Percentiles rank a stretch among this genome's conserved stretches.
phyloP scores from a whole-genome alignment of 1,140 invertebrate genomes.

The Drosophila aff. region DNA sequence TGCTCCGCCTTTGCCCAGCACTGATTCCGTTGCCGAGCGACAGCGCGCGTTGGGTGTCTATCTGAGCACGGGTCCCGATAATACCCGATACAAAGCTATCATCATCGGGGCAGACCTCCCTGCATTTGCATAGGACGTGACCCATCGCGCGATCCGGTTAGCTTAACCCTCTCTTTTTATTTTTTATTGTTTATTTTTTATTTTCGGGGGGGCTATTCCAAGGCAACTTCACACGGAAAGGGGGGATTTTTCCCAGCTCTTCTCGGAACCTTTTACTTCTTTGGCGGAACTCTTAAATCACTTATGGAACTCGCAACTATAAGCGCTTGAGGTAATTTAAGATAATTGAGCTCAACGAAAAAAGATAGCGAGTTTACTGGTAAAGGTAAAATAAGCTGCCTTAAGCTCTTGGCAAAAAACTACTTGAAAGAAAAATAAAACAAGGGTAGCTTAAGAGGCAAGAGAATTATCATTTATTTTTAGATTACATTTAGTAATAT shows the following conservation, averaged over 20 bases:
- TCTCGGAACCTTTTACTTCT: slow-evolving; percentile 10
- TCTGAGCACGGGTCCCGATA: slow-evolving; percentile 5
- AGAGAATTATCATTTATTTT: not conserved
- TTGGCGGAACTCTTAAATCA: slow-evolving; percentile 2
- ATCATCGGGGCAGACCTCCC: not conserved
- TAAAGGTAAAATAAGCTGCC: not conserved
- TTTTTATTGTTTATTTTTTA: no score
- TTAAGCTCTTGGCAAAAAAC: not conserved
- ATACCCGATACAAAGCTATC: slow-evolving; percentile 18
- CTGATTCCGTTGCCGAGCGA: slow-evolving; percentile 47
- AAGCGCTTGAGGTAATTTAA: not conserved
- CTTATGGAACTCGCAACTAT: not conserved
- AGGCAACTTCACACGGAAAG: not conserved
- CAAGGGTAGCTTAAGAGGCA: not conserved
- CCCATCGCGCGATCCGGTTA: not conserved
- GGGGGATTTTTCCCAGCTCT: slow-evolving; percentile 6
- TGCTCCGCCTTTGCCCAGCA: slow-evolving; percentile 45
- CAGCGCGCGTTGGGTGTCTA: not conserved
- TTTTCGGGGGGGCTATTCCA: not conserved
- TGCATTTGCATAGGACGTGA: slow-evolving; percentile 51
- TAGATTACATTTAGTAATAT: not conserved
- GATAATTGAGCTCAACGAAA: not conserved
- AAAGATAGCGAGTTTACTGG: not conserved
- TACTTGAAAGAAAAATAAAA: not conserved
- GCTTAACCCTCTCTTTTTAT: not conserved